Evolutionary conservation across 1,140 invertebrate genomes (phyloP).

Genomic region (Coenobita brevimanus): DNA sequence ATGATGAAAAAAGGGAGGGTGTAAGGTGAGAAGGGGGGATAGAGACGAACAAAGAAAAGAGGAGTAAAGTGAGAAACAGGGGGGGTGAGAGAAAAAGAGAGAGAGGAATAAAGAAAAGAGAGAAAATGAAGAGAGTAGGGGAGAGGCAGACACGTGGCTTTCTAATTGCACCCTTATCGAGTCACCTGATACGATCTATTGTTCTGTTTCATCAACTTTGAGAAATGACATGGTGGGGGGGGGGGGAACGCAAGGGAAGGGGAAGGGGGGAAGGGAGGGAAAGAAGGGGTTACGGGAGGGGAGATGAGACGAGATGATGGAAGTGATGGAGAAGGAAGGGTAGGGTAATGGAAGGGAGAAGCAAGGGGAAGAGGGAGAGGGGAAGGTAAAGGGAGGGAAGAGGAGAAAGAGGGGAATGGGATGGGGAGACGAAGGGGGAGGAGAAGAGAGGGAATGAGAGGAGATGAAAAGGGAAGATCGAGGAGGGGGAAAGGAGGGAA

Average conservation of each 20-base stretch:
- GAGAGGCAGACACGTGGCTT: slow-evolving; percentile 8
- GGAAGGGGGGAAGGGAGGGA: not conserved
- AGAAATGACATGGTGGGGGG: slow-evolving; percentile 15
- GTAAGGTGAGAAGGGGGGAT: not conserved
- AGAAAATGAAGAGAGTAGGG: not conserved
- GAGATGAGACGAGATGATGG: not conserved
- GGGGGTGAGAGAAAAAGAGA: not conserved
- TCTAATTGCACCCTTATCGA: slow-evolving; percentile 54
- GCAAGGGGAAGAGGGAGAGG: not conserved
- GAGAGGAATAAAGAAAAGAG: not conserved
- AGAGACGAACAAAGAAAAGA: not conserved
- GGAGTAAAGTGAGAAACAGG: not conserved
- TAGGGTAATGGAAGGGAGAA: not conserved
- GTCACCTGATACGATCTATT: slow-evolving; percentile 55
- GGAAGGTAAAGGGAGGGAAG: not conserved
- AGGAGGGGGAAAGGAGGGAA: not conserved
- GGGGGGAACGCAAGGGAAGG: not conserved
- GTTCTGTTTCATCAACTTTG: slow-evolving; percentile 43
- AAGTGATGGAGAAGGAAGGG: not conserved
- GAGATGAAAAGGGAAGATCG: not conserved
- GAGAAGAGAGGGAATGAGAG: not conserved
- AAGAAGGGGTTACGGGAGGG: too few relatives aligned
- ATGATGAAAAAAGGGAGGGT: not conserved
- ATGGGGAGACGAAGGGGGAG: not conserved
- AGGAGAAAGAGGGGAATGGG: slow-evolving; percentile 20